These are phyloP conservation scores for Rhabdornis inornatus DNA, from an alignment of 2,113 vertebrate genomes.

Conservation along the genomic window DNA sequence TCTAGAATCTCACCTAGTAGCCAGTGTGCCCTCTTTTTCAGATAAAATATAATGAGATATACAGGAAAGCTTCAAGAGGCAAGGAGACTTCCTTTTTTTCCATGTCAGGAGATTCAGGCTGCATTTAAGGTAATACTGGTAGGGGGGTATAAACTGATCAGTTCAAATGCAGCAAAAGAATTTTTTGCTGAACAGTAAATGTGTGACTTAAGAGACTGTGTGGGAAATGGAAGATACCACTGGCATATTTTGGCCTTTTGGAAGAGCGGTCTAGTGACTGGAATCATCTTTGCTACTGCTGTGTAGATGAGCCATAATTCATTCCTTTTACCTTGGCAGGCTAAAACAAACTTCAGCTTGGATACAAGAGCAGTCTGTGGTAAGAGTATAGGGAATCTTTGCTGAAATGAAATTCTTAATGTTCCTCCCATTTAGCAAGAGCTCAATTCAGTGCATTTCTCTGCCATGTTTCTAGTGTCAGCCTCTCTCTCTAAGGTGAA, in stretches of 20 bases:
- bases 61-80: background rate
- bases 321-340: background rate
- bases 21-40: background rate
- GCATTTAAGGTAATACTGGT: background rate
- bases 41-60: background rate
- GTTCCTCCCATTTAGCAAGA: background rate
- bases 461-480: background rate
- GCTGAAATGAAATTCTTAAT: background rate
- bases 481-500: background rate
- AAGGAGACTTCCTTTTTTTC: background rate
- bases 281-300: background rate
- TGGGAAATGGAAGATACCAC: background rate
- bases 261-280: background rate
- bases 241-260: background rate
- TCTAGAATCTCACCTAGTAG: background rate
- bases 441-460: background rate
- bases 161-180: background rate
- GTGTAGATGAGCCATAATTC: background rate
- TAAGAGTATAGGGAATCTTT: background rate
- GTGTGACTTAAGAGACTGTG: background rate
- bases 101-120: background rate
- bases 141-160: background rate
- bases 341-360: background rate
- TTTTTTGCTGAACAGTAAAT: background rate
- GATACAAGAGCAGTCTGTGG: background rate